These are phyloP conservation scores for Leptopterna dolabrata DNA, from an alignment of 2,888 invertebrate species.

Conservation along the genomic window DNA sequence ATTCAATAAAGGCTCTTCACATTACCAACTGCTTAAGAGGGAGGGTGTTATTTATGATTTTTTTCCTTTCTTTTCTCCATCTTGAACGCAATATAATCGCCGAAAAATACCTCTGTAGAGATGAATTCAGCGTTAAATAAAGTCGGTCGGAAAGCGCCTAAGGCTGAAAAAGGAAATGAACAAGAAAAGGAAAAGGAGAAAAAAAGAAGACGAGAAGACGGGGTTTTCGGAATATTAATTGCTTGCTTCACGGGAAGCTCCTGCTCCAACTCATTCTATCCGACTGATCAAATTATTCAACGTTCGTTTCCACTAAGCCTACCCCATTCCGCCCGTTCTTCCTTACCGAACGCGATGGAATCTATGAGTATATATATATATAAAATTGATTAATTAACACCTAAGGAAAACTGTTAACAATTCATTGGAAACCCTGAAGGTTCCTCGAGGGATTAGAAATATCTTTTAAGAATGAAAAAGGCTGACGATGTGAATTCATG, in stretches of 20 bases:
- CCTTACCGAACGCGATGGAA: background rate
- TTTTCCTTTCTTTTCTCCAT: background rate
- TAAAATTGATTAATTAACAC: no score
- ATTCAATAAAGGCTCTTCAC: no score
- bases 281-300: background rate
- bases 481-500: no score
- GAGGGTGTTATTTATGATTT: background rate
- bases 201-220: background rate
- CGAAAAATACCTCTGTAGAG: background rate
- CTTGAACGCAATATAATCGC: background rate
- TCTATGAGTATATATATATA: no score
- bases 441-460: no score
- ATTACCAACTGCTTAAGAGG: no score
- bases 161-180: background rate
- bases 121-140: background rate
- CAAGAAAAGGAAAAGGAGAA: background rate
- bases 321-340: background rate
- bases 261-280: background rate
- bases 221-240: slow-evolving; percentile 14
- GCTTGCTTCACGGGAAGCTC: background rate
- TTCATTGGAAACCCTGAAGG: no score
- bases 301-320: background rate
- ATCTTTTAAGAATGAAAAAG: no score
- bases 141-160: no score
- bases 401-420: no score